Evolutionary conservation across 2,113 vertebrate genomes (phyloP).

Genomic region (Ptyas mucosa): DNA sequence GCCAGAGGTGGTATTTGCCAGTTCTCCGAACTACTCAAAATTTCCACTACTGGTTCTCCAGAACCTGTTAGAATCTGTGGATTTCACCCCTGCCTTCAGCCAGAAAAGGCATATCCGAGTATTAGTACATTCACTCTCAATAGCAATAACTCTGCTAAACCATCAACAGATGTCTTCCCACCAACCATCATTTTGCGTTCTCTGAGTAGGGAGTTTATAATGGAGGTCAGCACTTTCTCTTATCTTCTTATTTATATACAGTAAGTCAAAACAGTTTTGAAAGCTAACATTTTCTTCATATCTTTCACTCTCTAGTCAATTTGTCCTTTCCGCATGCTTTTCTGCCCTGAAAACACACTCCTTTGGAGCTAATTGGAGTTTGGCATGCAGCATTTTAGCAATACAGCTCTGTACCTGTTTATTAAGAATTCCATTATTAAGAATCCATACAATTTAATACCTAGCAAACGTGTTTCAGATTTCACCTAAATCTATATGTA

Average conservation of each 20-base stretch:
- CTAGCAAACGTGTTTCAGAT: not conserved
- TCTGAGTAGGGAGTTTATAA: not conserved
- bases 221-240: not conserved
- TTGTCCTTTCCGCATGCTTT: not conserved
- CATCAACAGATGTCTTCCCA: not conserved
- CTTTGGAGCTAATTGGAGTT: not conserved
- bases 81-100: not conserved
- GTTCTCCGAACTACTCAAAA: too few species aligned
- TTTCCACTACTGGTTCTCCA: too few species aligned
- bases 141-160: not conserved
- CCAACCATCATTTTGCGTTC: not conserved
- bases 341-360: not conserved
- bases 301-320: not conserved
- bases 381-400: not conserved
- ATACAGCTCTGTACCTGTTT: not conserved
- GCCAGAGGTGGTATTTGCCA: too few species aligned
- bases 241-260: not conserved
- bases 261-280: not conserved
- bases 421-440: not conserved
- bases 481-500: not conserved
- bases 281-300: not conserved
- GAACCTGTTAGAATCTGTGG: too few species aligned
- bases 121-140: not conserved
- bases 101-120: not conserved
- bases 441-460: not conserved